Percentiles rank a stretch among this genome's conserved stretches.
These are phyloP conservation scores for Penaeus monodon DNA, from an alignment of 2,888 invertebrate species.

Conservation along the genomic window DNA sequence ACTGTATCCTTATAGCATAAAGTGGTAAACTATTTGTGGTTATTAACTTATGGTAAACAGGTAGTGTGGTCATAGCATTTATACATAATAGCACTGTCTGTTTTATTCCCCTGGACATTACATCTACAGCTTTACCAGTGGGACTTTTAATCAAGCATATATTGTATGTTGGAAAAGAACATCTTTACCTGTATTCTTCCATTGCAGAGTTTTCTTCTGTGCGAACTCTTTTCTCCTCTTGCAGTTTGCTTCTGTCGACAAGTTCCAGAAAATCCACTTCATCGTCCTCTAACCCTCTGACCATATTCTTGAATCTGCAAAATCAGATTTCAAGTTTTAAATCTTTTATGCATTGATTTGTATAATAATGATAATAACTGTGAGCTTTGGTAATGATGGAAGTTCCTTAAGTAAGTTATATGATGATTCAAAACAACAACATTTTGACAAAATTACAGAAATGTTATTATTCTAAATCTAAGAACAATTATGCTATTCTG, in stretches of 20 bases:
- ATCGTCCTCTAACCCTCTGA: conserved; percentile 92
- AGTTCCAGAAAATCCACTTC: conserved; percentile 94
- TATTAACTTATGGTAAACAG: too few relatives aligned
- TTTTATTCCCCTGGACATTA: too few relatives aligned
- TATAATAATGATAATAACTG: not conserved
- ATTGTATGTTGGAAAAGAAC: not conserved
- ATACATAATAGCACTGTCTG: too few relatives aligned
- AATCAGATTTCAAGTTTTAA: conserved; percentile 68
- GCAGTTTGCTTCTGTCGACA: conserved; percentile 87
- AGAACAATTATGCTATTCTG: too few relatives aligned
- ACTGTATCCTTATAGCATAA: too few relatives aligned
- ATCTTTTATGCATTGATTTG: conserved; percentile 22
- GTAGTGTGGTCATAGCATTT: too few relatives aligned
- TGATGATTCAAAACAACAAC: not conserved
- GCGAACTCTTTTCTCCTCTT: conserved; percentile 76
- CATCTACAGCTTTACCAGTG: too few relatives aligned
- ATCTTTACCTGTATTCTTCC: conserved; percentile 62
- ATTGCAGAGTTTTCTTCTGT: conserved; percentile 61
- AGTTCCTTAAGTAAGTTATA: not conserved
- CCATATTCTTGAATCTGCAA: conserved; percentile 72
- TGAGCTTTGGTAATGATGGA: not conserved
- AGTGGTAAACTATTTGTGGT: too few relatives aligned
- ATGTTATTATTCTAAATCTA: too few relatives aligned
- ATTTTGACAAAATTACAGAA: too few relatives aligned
- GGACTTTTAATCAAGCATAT: too few relatives aligned